Evolutionary conservation across 2,888 invertebrate genomes (phyloP), one percentile per base, ranked within the genome.

Genomic region (Drosophila meridionalis): DNA sequence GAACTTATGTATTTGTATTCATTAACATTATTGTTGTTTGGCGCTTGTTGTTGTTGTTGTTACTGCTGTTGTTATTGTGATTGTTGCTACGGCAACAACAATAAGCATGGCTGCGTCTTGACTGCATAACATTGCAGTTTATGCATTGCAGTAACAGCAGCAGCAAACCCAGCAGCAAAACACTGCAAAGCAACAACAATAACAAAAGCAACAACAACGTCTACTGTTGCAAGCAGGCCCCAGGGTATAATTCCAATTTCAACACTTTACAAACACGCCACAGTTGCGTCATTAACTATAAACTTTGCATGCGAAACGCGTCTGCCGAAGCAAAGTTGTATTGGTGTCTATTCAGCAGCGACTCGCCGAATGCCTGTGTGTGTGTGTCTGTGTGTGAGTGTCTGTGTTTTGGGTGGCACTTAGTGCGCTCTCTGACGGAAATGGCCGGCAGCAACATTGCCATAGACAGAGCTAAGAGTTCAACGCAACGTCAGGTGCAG

Each of bases 181-280:
- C 32, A 50, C 56, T 26, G 47, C 47, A 20, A 48, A 52, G 43
- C 59, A 68, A 47, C 59, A 68, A 55, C 65, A 66, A 28, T 50
- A 63, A 30, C 40, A 64, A 52, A 28, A 47, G 14, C 14, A 3
- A 14, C 28, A 47, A 30, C 28, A 47, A 5, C 53, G 50, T 20
- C 53, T 52, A 58, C 56, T 59, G 55, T 48, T 57, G 57, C 53
- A 59, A 62, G 42, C 78, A 69, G 77, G 74, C 80, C 80, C 83
- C 30, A 83, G 78, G 90, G 91, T 86, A 89, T 89, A 90, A 90
- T 90, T 91, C 90, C 89, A 91, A 90, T 90, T 90, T 91, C 89
- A 90, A 87, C 89, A 87, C 87, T 86, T 87, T 87, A 65, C 90
- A 82, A 87, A 90, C 87, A 90, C 76, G 83, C 86, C 86, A 86